These are phyloP conservation scores for Calosoma granatense DNA, from an alignment of 1,140 invertebrate species.

Conservation along the genomic window DNA sequence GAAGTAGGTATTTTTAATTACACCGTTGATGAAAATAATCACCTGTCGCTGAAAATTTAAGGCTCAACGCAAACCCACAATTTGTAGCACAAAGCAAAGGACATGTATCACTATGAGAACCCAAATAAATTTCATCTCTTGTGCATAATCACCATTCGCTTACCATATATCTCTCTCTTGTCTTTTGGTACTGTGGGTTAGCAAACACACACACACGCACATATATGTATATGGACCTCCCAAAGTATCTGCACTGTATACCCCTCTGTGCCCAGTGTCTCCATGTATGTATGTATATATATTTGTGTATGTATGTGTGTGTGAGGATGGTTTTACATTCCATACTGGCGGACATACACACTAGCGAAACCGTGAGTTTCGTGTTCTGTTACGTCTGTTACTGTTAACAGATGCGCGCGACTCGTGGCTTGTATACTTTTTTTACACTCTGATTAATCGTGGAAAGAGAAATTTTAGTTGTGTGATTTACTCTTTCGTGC, in stretches of 20 bases:
- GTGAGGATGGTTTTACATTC: too few relatives aligned
- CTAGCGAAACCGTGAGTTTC: too few relatives aligned
- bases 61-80: neutral
- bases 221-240: neutral
- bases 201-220: neutral
- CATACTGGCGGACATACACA: too few relatives aligned
- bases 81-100: conserved; percentile 3
- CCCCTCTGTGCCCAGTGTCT: too few relatives aligned
- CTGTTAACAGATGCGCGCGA: too few relatives aligned
- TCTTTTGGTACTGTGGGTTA: neutral
- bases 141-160: conserved; percentile 6
- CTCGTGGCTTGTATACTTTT: too few relatives aligned
- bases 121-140: neutral
- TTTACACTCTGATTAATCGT: too few relatives aligned
- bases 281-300: too few relatives aligned
- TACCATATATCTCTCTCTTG: neutral
- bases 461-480: too few relatives aligned
- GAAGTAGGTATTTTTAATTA: conserved; percentile 4
- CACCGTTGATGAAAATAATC: conserved; percentile 2
- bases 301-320: too few relatives aligned
- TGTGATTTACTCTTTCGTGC: too few relatives aligned
- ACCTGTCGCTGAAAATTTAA: neutral
- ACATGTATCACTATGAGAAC: neutral
- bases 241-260: neutral
- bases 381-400: too few relatives aligned